Base-by-base conservation (phyloP, 2,113 vertebrate species). In the Elgaria multicarinata region DNA sequence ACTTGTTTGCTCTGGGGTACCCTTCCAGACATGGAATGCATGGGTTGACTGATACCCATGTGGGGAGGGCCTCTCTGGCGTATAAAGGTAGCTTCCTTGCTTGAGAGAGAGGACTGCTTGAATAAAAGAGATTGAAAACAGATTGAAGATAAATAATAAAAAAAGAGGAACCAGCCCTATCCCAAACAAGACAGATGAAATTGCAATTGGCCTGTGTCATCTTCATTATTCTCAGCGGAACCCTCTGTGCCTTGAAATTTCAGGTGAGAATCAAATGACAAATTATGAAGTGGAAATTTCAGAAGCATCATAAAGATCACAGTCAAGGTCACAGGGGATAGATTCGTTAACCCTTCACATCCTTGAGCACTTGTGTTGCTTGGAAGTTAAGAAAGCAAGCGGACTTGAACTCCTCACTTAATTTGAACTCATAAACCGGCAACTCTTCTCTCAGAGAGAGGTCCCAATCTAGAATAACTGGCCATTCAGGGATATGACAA, bases 1-100 rank as follows among this genome's bases (percentile, higher is more conserved):
- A 89, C 62, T 74, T 78, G 46, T 89, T 89, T 85, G 88, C 64
- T 89, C 44, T 67, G 46, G 18, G 44, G 10, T 89, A 71, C 84
- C 85, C 14, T 39, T 62, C 71, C 42, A 82, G 31, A 83, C 36
- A 33, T 83, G 82, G 58, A 89, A 42, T 72, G 36, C 72, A 26
- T 44, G 1, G 4, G 44, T 84, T 89, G 88, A 82, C 74, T 22
- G 44, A 50, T 85, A 33, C 44, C 62, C 77, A 33, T 8, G 0
- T 33, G 46, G 74, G 82, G 82, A 53, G 82, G 88, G 62, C 33
- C 46, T 44, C 62, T 44, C 13, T 8, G 82, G 62, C 7, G 12
- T 42, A 85, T 89, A 89, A 89, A 89, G 39, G 62, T 24, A 8
- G 62, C 26, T 55, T 44, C 10, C 36, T 22, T 42, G 14, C 24